A percentile compares a stretch with the other conserved stretches of the same genome.
phyloP scores from a whole-genome alignment of 2,113 vertebrate genomes.

The Empidonax traillii region DNA sequence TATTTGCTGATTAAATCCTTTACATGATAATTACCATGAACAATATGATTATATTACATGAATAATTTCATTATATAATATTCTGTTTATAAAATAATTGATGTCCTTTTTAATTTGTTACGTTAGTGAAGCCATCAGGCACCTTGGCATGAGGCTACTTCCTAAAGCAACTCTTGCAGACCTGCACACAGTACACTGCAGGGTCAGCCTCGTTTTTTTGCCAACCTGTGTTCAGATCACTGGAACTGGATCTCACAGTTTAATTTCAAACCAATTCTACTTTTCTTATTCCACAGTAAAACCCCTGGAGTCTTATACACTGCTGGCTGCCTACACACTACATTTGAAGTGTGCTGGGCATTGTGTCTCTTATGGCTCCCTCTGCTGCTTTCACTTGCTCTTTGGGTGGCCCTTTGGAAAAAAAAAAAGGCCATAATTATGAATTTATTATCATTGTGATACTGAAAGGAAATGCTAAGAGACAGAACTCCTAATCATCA shows the following conservation, averaged over 20 bases:
- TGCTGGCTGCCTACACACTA: not conserved
- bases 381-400: not conserved
- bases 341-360: fast-evolving
- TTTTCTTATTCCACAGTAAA: not conserved
- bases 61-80: not conserved
- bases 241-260: not conserved
- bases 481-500: not conserved
- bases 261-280: not conserved
- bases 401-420: not conserved
- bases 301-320: not conserved
- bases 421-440: not conserved
- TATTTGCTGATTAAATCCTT: not conserved
- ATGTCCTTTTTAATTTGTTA: not conserved
- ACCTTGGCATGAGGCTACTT: not conserved
- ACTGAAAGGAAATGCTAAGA: not conserved
- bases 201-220: not conserved
- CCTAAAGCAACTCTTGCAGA: not conserved
- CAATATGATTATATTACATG: not conserved
- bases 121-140: not conserved
- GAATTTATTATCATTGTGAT: not conserved
- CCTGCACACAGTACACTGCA: not conserved
- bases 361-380: not conserved
- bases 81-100: not conserved
- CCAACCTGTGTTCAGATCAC: not conserved
- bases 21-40: not conserved